These are phyloP conservation scores for Sinocyclocheilus grahami DNA, from an alignment of 2,113 vertebrate species.

Conservation along the genomic window DNA sequence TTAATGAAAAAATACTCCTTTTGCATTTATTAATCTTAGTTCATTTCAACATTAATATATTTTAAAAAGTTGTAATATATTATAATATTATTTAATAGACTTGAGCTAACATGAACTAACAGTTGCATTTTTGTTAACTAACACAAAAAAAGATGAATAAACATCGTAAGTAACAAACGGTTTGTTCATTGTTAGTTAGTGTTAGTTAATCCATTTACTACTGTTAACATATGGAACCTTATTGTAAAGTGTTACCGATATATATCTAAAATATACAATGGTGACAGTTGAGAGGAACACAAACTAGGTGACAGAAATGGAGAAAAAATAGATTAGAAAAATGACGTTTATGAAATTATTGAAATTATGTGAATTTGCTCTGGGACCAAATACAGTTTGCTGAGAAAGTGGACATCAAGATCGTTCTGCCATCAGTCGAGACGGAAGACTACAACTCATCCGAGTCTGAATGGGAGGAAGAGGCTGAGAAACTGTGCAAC, in stretches of 20 bases:
- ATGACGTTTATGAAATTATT: background rate
- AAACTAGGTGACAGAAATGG: background rate
- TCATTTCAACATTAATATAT: too few species aligned
- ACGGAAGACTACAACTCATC: slow-evolving; percentile 26
- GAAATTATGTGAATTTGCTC: background rate
- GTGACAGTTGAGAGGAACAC: background rate
- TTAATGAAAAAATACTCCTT: too few species aligned
- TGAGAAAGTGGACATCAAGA: background rate
- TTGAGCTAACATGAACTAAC: too few species aligned
- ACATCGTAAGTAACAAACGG: too few species aligned
- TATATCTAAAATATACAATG: background rate
- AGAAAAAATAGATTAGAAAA: too few species aligned
- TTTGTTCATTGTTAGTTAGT: background rate
- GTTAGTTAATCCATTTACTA: background rate
- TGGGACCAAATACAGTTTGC: background rate
- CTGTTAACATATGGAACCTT: background rate
- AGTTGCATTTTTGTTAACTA: too few species aligned
- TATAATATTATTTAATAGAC: too few species aligned
- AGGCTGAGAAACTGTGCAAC: slow-evolving; percentile 62
- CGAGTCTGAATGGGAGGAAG: slow-evolving; percentile 66
- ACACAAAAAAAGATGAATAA: too few species aligned
- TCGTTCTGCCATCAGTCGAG: slow-evolving; percentile 1
- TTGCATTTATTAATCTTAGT: background rate
- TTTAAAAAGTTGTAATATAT: too few species aligned
- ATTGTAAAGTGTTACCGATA: too few species aligned